Base-by-base conservation (phyloP, 2,888 invertebrate species). In the Carpatolechia fugitivella region DNA sequence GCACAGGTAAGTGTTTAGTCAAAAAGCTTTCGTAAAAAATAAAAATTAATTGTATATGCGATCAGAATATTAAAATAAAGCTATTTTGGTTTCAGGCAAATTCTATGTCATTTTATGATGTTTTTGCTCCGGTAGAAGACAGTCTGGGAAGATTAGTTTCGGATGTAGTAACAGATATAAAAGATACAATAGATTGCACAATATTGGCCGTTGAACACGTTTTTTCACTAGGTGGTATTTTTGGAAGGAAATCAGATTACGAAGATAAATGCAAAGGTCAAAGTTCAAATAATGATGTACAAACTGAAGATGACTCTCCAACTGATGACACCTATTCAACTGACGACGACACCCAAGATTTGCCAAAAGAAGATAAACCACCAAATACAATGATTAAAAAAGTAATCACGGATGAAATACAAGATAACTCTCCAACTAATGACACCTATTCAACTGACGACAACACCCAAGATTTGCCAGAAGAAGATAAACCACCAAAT, bases 111-210 rank as follows among this genome's bases (percentile, higher is more conserved):
- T 79, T 81, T 62, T 76, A 73, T 55, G 77, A 77, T 55, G 78
- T 80, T 8, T 66, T 85, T 60, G 63, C 66, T 13, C 72, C 81
- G 1, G 75, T 83, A 18, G 72, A 78, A 63, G 66, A 71, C 44
- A 79, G 78, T 65, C 77, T 85, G 60, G 80, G 76, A 46, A 82
- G 76, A 63, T 64, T 87, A 55, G 51, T 87, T n/a, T 74, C 63
- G 57, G 80, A 84, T 55, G 84, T 85, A 30, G 78, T 79, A 8
- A 66, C 70, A 33, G 87, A 87, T 60, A 73, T 86, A n/a, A 76
- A 72, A 59, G 78, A 79, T 24, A 82, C 82, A 1, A 73, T 85
- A 29, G 81, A 84, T 38, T 86, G 87, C 58, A 82, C 87, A 2
- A 69, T 87, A 58, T 66, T 80, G 35, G 82, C 85, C 0, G 76